Conservation (phyloP, 2,888 invertebrate species). For the Dasysyrphus albostriatus region DNA sequence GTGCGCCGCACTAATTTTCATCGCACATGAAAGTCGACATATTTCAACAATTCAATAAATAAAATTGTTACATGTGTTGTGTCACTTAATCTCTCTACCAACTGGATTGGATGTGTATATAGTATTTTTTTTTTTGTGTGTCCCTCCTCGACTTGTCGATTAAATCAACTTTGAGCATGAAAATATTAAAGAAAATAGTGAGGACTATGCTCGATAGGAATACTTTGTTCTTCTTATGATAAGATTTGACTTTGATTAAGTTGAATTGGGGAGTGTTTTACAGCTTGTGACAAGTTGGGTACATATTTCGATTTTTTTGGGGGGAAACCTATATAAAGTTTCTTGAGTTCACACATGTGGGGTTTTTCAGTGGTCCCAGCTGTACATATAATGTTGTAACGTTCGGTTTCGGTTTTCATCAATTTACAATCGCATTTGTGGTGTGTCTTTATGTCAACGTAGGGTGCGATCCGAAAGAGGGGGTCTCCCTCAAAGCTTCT, state of each 20-base stretch:
- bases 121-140: background rate
- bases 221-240: constrained; percentile 46
- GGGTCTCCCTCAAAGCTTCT: background rate
- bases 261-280: constrained; percentile 59
- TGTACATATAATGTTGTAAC: constrained; percentile 50
- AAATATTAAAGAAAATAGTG: background rate
- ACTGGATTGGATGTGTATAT: constrained; percentile 24
- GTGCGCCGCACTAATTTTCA: constrained; percentile 72
- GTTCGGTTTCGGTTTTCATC: constrained; percentile 63
- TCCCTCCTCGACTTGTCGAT: constrained; percentile 51
- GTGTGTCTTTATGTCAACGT: constrained; percentile 35
- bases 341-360: constrained; percentile 25
- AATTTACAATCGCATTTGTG: constrained; percentile 50
- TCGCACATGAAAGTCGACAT: constrained; percentile 69
- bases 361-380: constrained; percentile 26
- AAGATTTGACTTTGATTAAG: constrained; percentile 68
- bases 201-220: background rate
- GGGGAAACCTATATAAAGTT: constrained; percentile 14
- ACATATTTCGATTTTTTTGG: background rate
- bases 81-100: constrained; percentile 71
- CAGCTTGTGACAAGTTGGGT: constrained; percentile 63
- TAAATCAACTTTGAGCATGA: constrained; percentile 15
- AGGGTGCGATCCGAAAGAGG: background rate
- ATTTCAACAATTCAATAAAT: constrained; percentile 74
- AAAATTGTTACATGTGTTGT: constrained; percentile 74